Conservation (phyloP, 1,140 invertebrate species). For the Cotesia glomerata region DNA sequence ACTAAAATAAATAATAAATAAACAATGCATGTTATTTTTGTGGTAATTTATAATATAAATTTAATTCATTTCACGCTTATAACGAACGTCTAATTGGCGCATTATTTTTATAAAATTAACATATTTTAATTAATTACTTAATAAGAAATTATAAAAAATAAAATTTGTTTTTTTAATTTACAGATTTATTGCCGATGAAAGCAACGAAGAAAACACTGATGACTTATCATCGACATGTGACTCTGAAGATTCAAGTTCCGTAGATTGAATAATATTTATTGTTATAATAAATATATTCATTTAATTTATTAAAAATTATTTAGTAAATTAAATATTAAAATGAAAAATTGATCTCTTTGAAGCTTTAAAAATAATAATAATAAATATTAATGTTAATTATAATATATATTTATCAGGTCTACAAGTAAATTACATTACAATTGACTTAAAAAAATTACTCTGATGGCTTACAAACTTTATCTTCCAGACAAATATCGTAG, state of each 20-base stretch:
- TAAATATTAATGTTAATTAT: constrained; percentile 21
- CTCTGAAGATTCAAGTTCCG: constrained; percentile 41
- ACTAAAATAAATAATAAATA: not conserved
- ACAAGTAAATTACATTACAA: not conserved
- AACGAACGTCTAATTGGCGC: too few relatives aligned
- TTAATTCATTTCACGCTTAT: too few relatives aligned
- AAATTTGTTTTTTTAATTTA: not conserved
- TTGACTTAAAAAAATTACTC: constrained; percentile 31
- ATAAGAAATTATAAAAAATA: too few relatives aligned
- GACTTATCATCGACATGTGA: constrained; percentile 44
- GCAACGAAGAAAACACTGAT: constrained; percentile 36
- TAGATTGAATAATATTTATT: constrained; percentile 4
- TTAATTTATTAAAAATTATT: not conserved
- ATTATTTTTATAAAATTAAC: too few relatives aligned
- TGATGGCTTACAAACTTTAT: constrained; percentile 43
- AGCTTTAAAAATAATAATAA: not conserved
- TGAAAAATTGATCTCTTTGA: not conserved
- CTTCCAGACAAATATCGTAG: constrained; percentile 46
- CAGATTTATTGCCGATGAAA: not conserved
- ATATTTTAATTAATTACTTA: too few relatives aligned
- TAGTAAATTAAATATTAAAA: not conserved
- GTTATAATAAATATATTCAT: not conserved
- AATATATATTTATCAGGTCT: not conserved
- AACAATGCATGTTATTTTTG: too few relatives aligned
- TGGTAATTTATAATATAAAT: too few relatives aligned